Evolutionary conservation across 2,113 vertebrate genomes (phyloP), one percentile per base, ranked within the genome.

Genomic region (Apodemus sylvaticus): DNA sequence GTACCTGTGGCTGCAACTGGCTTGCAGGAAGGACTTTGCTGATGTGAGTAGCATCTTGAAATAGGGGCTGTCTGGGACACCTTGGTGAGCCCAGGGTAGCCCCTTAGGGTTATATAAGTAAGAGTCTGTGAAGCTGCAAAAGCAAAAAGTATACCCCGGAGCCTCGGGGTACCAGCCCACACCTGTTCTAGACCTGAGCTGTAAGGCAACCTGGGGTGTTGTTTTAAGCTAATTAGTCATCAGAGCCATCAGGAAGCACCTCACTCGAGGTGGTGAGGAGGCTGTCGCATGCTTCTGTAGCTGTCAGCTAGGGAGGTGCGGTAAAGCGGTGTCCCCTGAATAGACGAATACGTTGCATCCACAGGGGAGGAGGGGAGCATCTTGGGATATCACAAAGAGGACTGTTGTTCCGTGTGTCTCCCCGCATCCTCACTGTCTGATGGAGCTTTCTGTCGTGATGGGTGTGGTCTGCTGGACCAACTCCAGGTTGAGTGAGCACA

Each of bases 271-370:
- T 39, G 55, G 55, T 5, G 26, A 39, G 55, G n/a, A 29, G 12
- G n/a, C 55, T 42, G n/a, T 62, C 1, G 4, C 1, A 9, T 66
- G 83, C 29, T 34, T 86, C 60, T 22, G 42, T 86, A 6, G 31
- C 83, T 86, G 55, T 26, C 29, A 36, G 83, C 42, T 12, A 14
- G 31, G 58, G 20, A 29, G 81, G 48, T 13, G 22, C 2, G 83
- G 29, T 9, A 16, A 9, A 55, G 34, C n/a, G 22, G 4, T 19
- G 45, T 20, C 64, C 68, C n/a, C 62, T 48, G 83, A 48, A 22
- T 13, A 3, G 48, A 31, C 3, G 0, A 3, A 51, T 12, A 26
- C 48, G 29, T 1, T 2, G 9, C 12, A 17, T 16, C 62, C 22
- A 16, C 42, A 16, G 24, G 42, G 39, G 29, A 86, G 5, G 34